phyloP scores from a whole-genome alignment of 2,797 vertebrate genomes.

The Scyliorhinus canicula region DNA sequence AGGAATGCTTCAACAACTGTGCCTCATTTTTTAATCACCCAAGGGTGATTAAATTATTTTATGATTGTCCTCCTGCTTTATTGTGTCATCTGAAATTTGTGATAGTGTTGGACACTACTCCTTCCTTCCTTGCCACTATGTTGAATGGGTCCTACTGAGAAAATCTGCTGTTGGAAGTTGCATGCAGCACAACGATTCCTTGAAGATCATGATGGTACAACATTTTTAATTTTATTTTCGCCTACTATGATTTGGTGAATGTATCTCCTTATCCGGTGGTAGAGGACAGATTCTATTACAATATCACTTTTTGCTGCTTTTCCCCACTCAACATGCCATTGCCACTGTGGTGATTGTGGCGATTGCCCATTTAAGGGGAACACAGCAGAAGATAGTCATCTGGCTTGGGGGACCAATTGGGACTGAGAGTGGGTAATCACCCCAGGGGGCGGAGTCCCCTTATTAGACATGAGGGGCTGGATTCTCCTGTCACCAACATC shows the following conservation, averaged over 20 bases:
- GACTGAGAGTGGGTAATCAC: too few species aligned
- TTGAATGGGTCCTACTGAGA: background rate
- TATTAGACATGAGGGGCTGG: too few species aligned
- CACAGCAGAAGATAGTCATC: too few species aligned
- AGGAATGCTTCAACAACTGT: background rate
- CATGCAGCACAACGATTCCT: background rate
- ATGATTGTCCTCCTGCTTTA: slow-evolving; percentile 20
- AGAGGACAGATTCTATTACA: background rate
- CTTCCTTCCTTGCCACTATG: background rate
- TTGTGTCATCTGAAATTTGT: background rate
- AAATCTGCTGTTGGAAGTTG: background rate
- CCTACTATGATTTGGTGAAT: background rate
- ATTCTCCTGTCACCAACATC: too few species aligned
- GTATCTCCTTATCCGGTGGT: background rate
- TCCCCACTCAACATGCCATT: background rate
- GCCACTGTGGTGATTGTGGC: too few species aligned
- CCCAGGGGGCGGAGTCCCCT: too few species aligned
- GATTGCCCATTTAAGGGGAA: too few species aligned
- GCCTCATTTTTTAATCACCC: background rate
- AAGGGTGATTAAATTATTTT: background rate
- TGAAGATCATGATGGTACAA: background rate
- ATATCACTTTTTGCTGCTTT: background rate
- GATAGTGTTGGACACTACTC: background rate
- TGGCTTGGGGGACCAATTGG: too few species aligned
- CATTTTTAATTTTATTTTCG: background rate